Evolutionary conservation across 1,140 invertebrate species (phyloP).

Genomic region (Papilio machaon): DNA sequence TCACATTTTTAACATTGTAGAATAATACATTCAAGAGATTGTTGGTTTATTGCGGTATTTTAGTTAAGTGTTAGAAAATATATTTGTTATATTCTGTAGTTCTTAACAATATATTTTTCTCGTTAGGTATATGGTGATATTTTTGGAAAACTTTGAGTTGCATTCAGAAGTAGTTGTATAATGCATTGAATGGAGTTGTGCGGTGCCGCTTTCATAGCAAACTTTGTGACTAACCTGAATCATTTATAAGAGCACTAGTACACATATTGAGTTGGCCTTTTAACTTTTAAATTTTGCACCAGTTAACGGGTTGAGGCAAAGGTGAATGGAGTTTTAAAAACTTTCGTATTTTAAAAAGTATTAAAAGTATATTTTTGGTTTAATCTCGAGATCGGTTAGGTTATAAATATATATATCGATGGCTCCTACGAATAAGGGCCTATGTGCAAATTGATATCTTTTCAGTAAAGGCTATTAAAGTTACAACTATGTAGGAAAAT

Average conservation of each 20-base stretch:
- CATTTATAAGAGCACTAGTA: constrained; percentile 30
- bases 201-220: constrained; percentile 26
- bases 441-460: no score
- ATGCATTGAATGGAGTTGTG: constrained; percentile 34
- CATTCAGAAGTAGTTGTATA: constrained; percentile 34
- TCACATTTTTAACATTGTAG: no score
- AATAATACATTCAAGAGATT: no score
- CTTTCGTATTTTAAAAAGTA: not conserved
- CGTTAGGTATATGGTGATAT: not conserved
- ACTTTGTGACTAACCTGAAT: constrained; percentile 38
- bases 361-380: no score
- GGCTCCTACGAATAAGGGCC: no score
- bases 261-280: constrained; percentile 33
- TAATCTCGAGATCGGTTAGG: no score
- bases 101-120: constrained; percentile 25
- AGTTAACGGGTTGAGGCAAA: not conserved
- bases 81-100: not conserved
- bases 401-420: no score
- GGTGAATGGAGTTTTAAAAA: not conserved
- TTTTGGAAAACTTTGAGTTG: constrained; percentile 23
- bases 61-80: no score
- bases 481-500: no score
- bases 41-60: no score
- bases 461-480: no score
- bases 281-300: constrained; percentile 24